Percentiles rank a stretch among this genome's conserved stretches.
These are phyloP conservation scores for Toxotes lorentzi DNA, from an alignment of 2,797 vertebrate species.

Conservation along the genomic window DNA sequence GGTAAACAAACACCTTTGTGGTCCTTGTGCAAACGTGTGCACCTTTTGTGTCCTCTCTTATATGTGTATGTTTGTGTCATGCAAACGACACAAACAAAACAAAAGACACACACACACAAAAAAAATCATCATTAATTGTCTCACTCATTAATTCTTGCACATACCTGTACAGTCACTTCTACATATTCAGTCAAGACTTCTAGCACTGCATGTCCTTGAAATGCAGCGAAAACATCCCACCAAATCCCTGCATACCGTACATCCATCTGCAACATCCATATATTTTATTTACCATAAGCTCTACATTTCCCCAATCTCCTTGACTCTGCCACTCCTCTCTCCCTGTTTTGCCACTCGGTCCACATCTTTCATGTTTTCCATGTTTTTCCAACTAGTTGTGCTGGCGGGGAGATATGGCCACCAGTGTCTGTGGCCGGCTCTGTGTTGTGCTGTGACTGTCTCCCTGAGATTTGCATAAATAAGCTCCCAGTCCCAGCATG, in stretches of 20 bases:
- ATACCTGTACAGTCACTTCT: constrained; percentile 9
- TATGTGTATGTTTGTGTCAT: constrained; percentile 5
- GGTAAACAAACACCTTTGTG: constrained; percentile 74
- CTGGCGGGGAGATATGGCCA: constrained; percentile 91
- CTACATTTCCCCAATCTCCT: constrained; percentile 47
- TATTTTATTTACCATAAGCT: constrained; percentile 63
- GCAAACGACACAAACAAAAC: not conserved
- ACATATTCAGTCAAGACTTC: constrained; percentile 25
- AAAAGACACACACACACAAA: no score
- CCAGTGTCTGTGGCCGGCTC: constrained; percentile 78
- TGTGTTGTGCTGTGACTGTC: constrained; percentile 83
- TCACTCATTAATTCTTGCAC: constrained; percentile 32
- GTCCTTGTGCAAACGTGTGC: constrained; percentile 2
- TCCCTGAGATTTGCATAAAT: constrained; percentile 98
- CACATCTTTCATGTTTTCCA: constrained; percentile 74
- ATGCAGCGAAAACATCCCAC: not conserved
- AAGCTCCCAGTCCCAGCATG: constrained; percentile 96
- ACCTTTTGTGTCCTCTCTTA: constrained; percentile 2
- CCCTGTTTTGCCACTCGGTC: constrained; percentile 54
- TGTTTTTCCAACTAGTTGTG: constrained; percentile 71
- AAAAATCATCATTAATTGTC: constrained; percentile 32
- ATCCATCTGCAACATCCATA: constrained; percentile 41
- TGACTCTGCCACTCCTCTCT: constrained; percentile 46
- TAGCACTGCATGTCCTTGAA: constrained; percentile 23
- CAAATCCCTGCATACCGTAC: constrained; percentile 12